phyloP scores from a whole-genome alignment of 2,797 vertebrate genomes.

The Loris lydekkerianus region DNA sequence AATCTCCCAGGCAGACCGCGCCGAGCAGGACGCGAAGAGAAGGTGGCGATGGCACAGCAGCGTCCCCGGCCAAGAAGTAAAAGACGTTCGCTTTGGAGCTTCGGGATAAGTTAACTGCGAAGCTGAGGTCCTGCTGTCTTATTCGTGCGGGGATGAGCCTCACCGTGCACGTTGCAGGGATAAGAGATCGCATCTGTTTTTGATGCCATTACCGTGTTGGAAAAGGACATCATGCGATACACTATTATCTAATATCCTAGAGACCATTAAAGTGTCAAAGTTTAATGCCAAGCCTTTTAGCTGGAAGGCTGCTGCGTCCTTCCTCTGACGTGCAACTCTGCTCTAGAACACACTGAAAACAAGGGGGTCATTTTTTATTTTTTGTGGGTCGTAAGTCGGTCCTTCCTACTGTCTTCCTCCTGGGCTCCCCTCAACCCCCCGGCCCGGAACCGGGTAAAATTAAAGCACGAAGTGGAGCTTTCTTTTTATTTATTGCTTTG shows the following conservation, averaged over 20 bases:
- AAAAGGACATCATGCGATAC: constrained; percentile 60
- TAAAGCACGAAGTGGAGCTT: constrained; percentile 24
- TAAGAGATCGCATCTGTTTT: constrained; percentile 61
- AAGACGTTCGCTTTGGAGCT: constrained; percentile 54
- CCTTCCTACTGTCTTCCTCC: background rate
- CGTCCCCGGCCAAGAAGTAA: constrained; percentile 55
- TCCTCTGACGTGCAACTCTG: background rate
- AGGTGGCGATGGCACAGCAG: background rate
- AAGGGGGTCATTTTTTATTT: constrained; percentile 72
- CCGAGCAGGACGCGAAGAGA: background rate
- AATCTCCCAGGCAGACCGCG: background rate
- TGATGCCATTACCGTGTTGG: constrained; percentile 58
- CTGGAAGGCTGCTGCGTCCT: constrained; percentile 35
- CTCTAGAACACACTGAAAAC: constrained; percentile 65
- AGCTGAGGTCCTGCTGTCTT: constrained; percentile 42
- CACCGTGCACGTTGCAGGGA: background rate
- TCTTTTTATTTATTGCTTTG: constrained; percentile 62
- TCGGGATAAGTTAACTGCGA: constrained; percentile 67
- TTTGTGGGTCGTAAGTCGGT: constrained; percentile 7
- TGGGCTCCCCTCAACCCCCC: rapidly evolving
- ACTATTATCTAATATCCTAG: constrained; percentile 67
- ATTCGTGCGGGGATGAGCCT: background rate
- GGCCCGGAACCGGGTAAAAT: background rate
- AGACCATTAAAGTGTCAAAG: constrained; percentile 65
- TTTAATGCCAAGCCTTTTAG: constrained; percentile 50